Base-by-base conservation (phyloP, 2,797 vertebrate species). In the Taeniopygia guttata region DNA sequence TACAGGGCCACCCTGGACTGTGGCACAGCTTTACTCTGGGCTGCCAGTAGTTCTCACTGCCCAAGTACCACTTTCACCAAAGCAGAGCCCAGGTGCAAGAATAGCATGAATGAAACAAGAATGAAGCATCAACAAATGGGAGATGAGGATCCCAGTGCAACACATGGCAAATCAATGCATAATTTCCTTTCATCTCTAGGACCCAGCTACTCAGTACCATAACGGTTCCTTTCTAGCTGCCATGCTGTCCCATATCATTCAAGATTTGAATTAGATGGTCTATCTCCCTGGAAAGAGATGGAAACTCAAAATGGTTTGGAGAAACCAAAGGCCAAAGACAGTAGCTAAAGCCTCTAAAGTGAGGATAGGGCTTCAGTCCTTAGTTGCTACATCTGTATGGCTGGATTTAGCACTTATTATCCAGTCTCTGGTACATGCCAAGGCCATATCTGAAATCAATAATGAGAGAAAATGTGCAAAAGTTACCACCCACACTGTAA, bases 281-380 rank as follows among this genome's bases (percentile, higher is more conserved):
- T n/a, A 2, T 56, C 12, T 60, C 32, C 12, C 34, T n/a, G 36
- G 25, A 45, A 81, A 82, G 48, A 69, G 10, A 55, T 0, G 58
- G 72, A 79, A 90, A 45, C 10, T 11, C 60, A 20, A 89, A 79
- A 67, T 0, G 1, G 15, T 60, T 63, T 49, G 6, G 18, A 72
- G 16, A 92, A 92, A 72, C 22, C 58, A 66, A 85, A 85, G 40
- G 15, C 13, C 42, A 80, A 90, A 89, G 55, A 52, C 26, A 30
- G 42, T 10, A 30, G 69, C 52, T 38, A 78, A 60, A 45, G 12
- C 3, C 48, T 17, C 40, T 85, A 16, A 85, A 55, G 7, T 48
- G 8, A 80, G 9, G 5, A 69, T 7, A 72, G 9, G 5, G 11
- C 14, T 83, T 69, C 36, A 67, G 18, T 49, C 86, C 36, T 48